Evolutionary conservation across 2,888 invertebrate species (phyloP).

Genomic region (Pilophorus perplexus): DNA sequence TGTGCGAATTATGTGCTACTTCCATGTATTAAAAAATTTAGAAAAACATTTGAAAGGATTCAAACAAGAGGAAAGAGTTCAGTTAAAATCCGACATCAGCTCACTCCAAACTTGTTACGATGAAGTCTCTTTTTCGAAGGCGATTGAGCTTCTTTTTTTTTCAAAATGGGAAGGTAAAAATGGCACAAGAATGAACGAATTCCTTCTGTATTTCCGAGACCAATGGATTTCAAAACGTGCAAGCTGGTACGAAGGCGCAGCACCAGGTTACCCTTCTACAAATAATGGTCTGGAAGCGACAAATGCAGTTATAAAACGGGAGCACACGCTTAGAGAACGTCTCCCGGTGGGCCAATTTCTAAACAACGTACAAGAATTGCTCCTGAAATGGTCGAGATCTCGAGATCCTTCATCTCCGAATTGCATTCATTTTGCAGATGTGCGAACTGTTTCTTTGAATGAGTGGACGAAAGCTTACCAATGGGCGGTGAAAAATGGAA

Average conservation of each 20-base stretch:
- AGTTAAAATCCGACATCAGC: no score
- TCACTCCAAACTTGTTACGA: conserved; percentile 11
- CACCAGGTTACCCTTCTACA: background rate
- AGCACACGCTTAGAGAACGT: no score
- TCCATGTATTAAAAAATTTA: conserved; percentile 38
- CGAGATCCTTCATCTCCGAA: no score
- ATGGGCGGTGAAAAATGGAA: conserved; percentile 23
- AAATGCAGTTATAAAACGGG: no score
- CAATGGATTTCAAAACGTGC: conserved; percentile 24
- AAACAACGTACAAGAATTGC: background rate
- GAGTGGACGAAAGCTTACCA: conserved; percentile 27
- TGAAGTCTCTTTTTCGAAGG: conserved; percentile 19
- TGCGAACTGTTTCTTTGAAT: no score
- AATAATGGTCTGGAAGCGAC: conserved; percentile 18
- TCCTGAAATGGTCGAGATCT: conserved; percentile 10
- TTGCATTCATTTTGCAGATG: no score
- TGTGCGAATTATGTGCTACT: conserved; percentile 39
- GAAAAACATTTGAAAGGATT: no score
- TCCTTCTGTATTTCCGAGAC: conserved; percentile 25
- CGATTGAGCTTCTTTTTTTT: conserved; percentile 12
- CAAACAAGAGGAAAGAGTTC: no score
- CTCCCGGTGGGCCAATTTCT: conserved; percentile 11
- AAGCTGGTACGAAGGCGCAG: conserved; percentile 14
- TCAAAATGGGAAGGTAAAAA: conserved; percentile 24
- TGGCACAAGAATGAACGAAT: conserved; percentile 28